Conservation (phyloP, 2,888 invertebrate genomes). For the Urechis unicinctus region DNA sequence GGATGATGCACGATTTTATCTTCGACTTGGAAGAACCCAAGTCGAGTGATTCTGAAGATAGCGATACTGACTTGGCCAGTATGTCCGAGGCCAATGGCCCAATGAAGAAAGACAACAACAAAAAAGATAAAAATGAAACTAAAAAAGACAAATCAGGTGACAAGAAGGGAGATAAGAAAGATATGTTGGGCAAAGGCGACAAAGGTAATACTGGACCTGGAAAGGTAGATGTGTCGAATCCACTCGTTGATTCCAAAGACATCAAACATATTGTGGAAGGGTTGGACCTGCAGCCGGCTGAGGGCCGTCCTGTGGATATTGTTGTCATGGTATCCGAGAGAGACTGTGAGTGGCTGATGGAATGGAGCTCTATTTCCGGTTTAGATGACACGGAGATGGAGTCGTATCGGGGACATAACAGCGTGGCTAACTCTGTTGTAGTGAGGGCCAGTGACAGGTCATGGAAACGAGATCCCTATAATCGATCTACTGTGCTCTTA, state of each 20-base stretch:
- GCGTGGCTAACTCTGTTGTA: too few species aligned
- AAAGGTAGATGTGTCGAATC: neutral
- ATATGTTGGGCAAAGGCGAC: too few species aligned
- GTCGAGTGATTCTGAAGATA: neutral
- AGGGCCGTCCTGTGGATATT: conserved; percentile 10
- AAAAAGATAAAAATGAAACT: conserved; percentile 8
- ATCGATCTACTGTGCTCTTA: too few species aligned
- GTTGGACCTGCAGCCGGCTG: conserved; percentile 5
- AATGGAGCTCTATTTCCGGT: too few species aligned
- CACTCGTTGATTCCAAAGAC: neutral
- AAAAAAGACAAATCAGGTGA: conserved; percentile 4
- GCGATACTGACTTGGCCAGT: neutral
- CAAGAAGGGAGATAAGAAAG: too few species aligned
- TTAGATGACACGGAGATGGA: too few species aligned
- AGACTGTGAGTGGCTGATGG: conserved; percentile 7
- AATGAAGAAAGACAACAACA: conserved; percentile 4
- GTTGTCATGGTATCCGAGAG: conserved; percentile 4
- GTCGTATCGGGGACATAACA: too few species aligned
- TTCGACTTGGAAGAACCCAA: conserved; percentile 19
- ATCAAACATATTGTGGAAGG: neutral
- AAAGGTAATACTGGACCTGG: neutral
- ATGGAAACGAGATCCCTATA: too few species aligned
- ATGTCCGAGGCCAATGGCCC: too few species aligned
- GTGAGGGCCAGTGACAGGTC: too few species aligned
- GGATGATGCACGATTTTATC: conserved; percentile 40